Conservation (phyloP, 2,888 invertebrate species). For the Nomada hirtipes region DNA sequence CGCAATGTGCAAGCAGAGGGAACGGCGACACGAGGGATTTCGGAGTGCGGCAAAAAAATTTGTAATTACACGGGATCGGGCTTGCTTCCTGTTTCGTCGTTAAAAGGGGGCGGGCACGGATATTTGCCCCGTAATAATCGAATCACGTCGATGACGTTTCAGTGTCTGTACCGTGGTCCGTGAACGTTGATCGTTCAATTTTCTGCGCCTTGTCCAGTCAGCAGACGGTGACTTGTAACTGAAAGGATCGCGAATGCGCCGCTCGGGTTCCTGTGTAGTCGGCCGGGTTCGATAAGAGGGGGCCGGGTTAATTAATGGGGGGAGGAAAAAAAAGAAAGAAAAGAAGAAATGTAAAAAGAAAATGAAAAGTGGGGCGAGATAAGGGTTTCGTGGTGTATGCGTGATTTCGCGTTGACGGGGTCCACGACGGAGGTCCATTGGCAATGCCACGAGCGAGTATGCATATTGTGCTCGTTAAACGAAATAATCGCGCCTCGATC, state of each 20-base stretch:
- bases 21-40: slow-evolving; percentile 11
- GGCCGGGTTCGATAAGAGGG: slow-evolving; percentile 75
- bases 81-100: slow-evolving; percentile 41
- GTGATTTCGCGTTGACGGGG: slow-evolving; percentile 57
- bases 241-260: background rate
- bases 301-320: slow-evolving; percentile 81
- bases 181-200: slow-evolving; percentile 73
- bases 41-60: slow-evolving; percentile 47
- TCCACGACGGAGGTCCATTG: slow-evolving; percentile 49
- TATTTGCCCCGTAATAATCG: slow-evolving; percentile 69
- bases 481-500: slow-evolving; percentile 68
- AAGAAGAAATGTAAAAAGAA: slow-evolving; percentile 27
- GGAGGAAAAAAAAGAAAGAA: slow-evolving; percentile 62
- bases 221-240: slow-evolving; percentile 27
- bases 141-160: slow-evolving; percentile 70
- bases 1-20: slow-evolving; percentile 13
- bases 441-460: slow-evolving; percentile 31
- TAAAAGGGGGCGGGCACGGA: slow-evolving; percentile 57
- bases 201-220: slow-evolving; percentile 69
- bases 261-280: slow-evolving; percentile 66
- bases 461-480: slow-evolving; percentile 73
- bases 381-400: slow-evolving; percentile 52
- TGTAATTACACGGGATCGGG: slow-evolving; percentile 60
- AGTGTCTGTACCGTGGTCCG: background rate
- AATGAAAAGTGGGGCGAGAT: slow-evolving; percentile 31